These are phyloP conservation scores for Drosophila biarmipes DNA, from an alignment of 1,140 invertebrate species.

Conservation along the genomic window DNA sequence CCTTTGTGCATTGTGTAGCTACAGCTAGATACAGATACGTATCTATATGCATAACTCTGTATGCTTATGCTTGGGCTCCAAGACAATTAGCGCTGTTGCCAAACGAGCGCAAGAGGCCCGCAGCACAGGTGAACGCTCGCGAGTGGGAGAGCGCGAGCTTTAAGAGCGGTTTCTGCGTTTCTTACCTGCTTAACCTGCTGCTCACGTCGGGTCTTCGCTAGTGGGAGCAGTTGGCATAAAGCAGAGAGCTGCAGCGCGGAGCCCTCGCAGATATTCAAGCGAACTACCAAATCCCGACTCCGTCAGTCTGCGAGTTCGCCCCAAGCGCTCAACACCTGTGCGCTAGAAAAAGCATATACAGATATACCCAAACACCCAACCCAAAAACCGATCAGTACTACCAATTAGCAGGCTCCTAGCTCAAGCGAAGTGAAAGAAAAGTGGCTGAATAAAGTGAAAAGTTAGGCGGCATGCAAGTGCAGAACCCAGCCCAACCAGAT, in stretches of 20 bases:
- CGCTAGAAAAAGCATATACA: neutral
- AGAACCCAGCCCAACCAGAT: conserved; percentile 20
- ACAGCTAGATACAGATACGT: neutral
- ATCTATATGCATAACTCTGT: conserved; percentile 1
- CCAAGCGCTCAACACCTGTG: conserved; percentile 41
- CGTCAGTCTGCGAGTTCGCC: conserved; percentile 66
- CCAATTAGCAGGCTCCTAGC: conserved; percentile 15
- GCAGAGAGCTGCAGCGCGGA: conserved; percentile 1
- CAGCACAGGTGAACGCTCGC: conserved; percentile 62
- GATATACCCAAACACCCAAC: neutral
- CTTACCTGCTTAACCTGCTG: conserved; percentile 65
- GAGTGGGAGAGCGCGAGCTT: conserved; percentile 33
- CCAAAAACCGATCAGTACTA: conserved; percentile 10
- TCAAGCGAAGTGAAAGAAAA: conserved; percentile 39
- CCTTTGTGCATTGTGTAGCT: conserved; percentile 53
- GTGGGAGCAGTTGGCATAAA: neutral
- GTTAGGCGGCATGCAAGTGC: conserved; percentile 36
- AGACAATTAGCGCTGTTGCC: conserved; percentile 51
- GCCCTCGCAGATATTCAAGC: conserved; percentile 36
- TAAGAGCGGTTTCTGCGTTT: conserved; percentile 41
- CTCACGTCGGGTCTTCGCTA: conserved; percentile 53
- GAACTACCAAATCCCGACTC: conserved; percentile 29
- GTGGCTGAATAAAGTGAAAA: conserved; percentile 34
- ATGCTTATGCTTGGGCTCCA: conserved; percentile 47
- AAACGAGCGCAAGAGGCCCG: conserved; percentile 24